phyloP scores from a whole-genome alignment of 2,797 vertebrate genomes.

The Falco concolor region DNA sequence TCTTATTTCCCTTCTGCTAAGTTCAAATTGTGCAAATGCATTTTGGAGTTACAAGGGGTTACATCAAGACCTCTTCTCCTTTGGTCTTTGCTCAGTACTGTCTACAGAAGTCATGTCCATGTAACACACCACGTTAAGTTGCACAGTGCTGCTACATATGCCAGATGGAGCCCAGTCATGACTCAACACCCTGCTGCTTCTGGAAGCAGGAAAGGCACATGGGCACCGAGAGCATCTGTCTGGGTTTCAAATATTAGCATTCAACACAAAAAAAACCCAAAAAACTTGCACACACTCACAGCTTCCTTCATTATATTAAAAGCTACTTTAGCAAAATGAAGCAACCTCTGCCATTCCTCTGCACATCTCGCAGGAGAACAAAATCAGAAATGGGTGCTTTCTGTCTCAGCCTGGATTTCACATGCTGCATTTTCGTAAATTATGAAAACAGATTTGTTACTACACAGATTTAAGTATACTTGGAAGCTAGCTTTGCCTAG shows the following conservation, averaged over 20 bases:
- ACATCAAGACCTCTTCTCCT: neutral
- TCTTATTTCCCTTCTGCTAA: neutral
- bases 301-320: neutral
- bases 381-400: neutral
- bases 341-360: neutral
- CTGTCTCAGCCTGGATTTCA: neutral
- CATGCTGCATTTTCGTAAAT: neutral
- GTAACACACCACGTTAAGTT: fast-evolving
- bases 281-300: neutral
- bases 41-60: neutral
- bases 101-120: neutral
- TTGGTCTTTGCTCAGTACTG: neutral
- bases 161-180: neutral
- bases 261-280: neutral
- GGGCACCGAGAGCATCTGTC: neutral
- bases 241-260: neutral
- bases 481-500: neutral
- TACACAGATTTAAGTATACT: neutral
- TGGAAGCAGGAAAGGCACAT: neutral
- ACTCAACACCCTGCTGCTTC: neutral
- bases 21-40: neutral
- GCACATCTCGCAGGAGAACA: neutral
- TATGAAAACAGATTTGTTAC: neutral
- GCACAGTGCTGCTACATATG: fast-evolving
- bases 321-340: neutral